Base-by-base conservation (phyloP, 2,113 vertebrate species). In the Trichomycterus rosablanca region DNA sequence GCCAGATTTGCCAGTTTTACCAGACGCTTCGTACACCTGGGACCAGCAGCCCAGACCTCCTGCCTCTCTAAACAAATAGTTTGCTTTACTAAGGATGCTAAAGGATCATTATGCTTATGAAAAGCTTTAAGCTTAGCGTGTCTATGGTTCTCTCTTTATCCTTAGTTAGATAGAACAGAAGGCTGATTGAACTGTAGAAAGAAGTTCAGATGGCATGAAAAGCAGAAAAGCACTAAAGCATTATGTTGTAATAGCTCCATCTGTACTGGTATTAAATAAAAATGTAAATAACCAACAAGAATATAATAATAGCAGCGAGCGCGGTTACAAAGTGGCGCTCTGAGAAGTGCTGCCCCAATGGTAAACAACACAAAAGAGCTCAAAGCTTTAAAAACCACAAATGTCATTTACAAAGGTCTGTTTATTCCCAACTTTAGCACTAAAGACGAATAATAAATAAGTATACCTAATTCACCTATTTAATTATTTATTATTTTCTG, bases 91-190 rank as follows among this genome's bases (percentile, higher is more conserved):
- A 10, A 8, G n/a, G 22, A 54, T 45, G 18, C 16, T 18, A 59
- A 15, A 53, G 40, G 50, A 54, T 63, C 42, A 37, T 55, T 54
- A 55, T 8, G 32, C 39, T 37, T 55, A 55, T 52, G 40, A 45
- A 63, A 63, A 35, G 30, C 35, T 2, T 26, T 42, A 30, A 4
- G 7, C 26, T 30, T 30, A 4, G 3, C 26, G 3, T 30, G 16
- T 53, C 35, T 15, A 22, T 22, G 43, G 3, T 7, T 30, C 26
- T 4, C 7, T 23, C 18, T 63, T 45, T 45, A 23, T 34, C 32
- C 18, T 34, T 14, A 42, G 40, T 20, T 35, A 35, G n/a, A 12
- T 4, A 35, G 14, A 54, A 35, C 1, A 15, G 39, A 63, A 35
- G 5, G 4, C 2, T 39, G 15, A 18, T 18, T n/a, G 30, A 46